A percentile compares a stretch with the other conserved stretches of the same genome.
Conservation (phyloP, 1,140 invertebrate genomes). For the Phymastichus coffea region DNA sequence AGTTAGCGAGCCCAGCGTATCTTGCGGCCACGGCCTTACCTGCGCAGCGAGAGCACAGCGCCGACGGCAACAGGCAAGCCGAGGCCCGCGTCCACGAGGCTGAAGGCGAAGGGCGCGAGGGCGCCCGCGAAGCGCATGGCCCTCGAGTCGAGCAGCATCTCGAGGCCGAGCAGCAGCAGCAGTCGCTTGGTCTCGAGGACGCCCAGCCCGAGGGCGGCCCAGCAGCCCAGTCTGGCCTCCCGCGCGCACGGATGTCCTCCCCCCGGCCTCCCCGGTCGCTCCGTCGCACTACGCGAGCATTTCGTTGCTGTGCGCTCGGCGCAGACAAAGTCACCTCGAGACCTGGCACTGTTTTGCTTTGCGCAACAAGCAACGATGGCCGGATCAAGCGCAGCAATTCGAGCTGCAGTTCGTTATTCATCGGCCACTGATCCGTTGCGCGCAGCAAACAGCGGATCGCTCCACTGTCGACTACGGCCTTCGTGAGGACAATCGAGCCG, state of each 20-base stretch:
- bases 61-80: slow-evolving; percentile 44
- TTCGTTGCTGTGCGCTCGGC: too few species aligned
- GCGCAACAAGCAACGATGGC: too few species aligned
- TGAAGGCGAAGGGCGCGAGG: slow-evolving; percentile 38
- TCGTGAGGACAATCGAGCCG: not conserved
- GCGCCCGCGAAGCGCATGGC: slow-evolving; percentile 44
- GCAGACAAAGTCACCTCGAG: too few species aligned
- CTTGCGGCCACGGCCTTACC: slow-evolving; percentile 35
- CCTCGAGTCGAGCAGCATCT: slow-evolving; percentile 42
- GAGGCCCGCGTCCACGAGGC: slow-evolving; percentile 37
- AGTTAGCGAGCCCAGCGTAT: too few species aligned
- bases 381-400: not conserved
- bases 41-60: slow-evolving; percentile 39
- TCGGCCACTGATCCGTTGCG: not conserved
- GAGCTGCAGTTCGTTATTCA: not conserved
- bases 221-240: slow-evolving; percentile 39
- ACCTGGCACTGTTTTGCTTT: too few species aligned
- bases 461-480: too few species aligned
- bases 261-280: not conserved
- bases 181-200: slow-evolving; percentile 46
- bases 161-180: slow-evolving; percentile 41
- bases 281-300: too few species aligned
- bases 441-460: not conserved
- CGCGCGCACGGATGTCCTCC: slow-evolving; percentile 15
- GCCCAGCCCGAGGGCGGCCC: slow-evolving; percentile 38